Evolutionary conservation across 2,113 vertebrate genomes (phyloP).

Genomic region (Corythoichthys haematopterus): DNA sequence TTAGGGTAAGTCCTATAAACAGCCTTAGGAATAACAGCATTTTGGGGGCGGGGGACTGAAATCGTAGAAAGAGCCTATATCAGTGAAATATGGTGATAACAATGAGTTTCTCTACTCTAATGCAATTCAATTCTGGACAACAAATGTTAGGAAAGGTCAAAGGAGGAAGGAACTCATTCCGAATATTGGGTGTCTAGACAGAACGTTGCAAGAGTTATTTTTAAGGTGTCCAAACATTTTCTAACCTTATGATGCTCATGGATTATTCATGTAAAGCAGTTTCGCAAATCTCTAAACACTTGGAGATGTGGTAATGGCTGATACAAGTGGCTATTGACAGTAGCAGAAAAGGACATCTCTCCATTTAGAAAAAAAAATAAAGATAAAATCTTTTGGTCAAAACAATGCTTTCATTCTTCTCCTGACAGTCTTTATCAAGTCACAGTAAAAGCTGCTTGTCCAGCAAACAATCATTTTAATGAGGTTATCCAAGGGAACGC

Average conservation of each 20-base stretch:
- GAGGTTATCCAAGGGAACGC: not conserved
- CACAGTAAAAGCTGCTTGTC: not conserved
- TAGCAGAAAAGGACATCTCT: not conserved
- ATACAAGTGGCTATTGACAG: not conserved
- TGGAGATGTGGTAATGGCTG: not conserved
- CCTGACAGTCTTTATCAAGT: not conserved
- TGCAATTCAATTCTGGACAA: not conserved
- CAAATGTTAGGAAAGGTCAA: not conserved
- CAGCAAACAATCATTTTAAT: not conserved
- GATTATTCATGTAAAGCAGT: not conserved
- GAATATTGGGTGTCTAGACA: not conserved
- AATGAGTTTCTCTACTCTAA: not conserved
- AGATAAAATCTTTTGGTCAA: not conserved
- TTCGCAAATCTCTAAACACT: not conserved
- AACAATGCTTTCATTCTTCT: not conserved
- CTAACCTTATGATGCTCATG: not conserved
- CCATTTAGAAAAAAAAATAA: not conserved
- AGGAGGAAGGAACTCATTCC: not conserved
- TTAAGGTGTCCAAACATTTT: not conserved
- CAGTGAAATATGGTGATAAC: not conserved
- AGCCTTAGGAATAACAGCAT: too few relatives aligned
- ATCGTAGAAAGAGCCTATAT: too few relatives aligned
- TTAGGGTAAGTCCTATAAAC: too few relatives aligned
- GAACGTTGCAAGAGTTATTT: not conserved
- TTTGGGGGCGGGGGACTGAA: too few relatives aligned